These are phyloP conservation scores for Elegia similella DNA, from an alignment of 2,888 invertebrate genomes.

Conservation along the genomic window DNA sequence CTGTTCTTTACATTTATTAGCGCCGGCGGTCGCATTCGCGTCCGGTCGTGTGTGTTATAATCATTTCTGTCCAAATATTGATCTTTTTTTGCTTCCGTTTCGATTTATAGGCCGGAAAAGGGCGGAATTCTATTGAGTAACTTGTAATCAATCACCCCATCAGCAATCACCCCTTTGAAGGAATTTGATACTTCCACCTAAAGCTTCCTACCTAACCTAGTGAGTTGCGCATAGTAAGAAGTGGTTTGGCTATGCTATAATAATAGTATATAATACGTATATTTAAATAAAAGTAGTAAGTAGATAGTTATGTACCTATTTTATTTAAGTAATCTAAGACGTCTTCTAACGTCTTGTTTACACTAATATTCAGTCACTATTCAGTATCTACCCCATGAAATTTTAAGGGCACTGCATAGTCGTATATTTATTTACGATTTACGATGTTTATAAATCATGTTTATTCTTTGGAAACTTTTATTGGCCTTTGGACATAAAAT, in stretches of 20 bases:
- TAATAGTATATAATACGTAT: too few relatives aligned
- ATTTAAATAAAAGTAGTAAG: too few relatives aligned
- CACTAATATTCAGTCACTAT: too few relatives aligned
- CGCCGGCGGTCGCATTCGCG: constrained; percentile 62
- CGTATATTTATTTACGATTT: neutral
- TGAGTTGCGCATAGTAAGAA: too few relatives aligned
- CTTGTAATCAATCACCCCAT: constrained; percentile 59
- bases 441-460: constrained; percentile 42
- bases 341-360: too few relatives aligned
- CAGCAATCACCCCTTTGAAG: constrained; percentile 44
- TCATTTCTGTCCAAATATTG: constrained; percentile 79
- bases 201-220: neutral
- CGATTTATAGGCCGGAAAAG: constrained; percentile 59
- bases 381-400: neutral
- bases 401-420: neutral
- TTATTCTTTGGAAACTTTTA: constrained; percentile 43
- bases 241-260: too few relatives aligned
- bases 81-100: constrained; percentile 72
- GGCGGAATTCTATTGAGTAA: constrained; percentile 56
- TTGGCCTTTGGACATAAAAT: constrained; percentile 47
- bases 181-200: constrained; percentile 22
- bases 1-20: constrained; percentile 72
- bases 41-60: constrained; percentile 65
- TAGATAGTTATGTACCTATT: too few relatives aligned
- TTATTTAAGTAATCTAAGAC: too few relatives aligned